Conservation (phyloP, 1,140 invertebrate genomes). For the Calliopsis andreniformis region DNA sequence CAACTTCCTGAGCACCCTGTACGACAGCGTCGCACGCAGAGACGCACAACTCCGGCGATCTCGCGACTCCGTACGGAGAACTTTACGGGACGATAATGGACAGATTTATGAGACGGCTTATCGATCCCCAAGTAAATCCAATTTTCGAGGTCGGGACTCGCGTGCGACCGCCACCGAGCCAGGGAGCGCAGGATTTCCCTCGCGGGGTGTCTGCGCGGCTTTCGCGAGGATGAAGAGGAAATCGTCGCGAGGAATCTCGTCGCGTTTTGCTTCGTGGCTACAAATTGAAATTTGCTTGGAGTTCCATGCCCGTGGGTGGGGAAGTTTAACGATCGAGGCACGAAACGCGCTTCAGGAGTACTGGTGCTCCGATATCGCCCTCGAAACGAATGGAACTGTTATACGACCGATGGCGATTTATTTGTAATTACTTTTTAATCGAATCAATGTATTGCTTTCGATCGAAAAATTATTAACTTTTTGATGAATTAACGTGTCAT, state of each 20-base stretch:
- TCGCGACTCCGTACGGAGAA: conserved; percentile 70
- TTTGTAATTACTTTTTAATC: no score
- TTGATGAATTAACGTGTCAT: no score
- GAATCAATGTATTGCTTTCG: no score
- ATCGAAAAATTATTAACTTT: no score
- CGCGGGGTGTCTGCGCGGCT: conserved; percentile 29
- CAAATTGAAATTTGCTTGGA: conserved; percentile 30
- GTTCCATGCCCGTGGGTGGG: no score
- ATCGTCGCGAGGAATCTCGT: conserved; percentile 7
- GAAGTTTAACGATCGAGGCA: background rate
- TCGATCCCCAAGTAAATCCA: conserved; percentile 76
- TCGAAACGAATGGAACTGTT: no score
- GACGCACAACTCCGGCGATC: conserved; percentile 54
- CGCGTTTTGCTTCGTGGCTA: background rate
- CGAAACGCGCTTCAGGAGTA: background rate
- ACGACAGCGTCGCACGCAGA: conserved; percentile 6
- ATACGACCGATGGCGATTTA: no score
- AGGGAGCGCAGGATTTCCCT: conserved; percentile 49
- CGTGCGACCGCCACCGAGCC: background rate
- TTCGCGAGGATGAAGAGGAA: conserved; percentile 36
- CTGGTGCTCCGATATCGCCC: background rate
- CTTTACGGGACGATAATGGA: conserved; percentile 76
- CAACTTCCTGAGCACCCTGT: background rate
- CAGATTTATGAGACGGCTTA: conserved; percentile 76
- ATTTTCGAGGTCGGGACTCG: conserved; percentile 75